A percentile compares a stretch with the other conserved stretches of the same genome.
phyloP scores from a whole-genome alignment of 2,113 vertebrate genomes.

The Chelonoidis abingdonii region DNA sequence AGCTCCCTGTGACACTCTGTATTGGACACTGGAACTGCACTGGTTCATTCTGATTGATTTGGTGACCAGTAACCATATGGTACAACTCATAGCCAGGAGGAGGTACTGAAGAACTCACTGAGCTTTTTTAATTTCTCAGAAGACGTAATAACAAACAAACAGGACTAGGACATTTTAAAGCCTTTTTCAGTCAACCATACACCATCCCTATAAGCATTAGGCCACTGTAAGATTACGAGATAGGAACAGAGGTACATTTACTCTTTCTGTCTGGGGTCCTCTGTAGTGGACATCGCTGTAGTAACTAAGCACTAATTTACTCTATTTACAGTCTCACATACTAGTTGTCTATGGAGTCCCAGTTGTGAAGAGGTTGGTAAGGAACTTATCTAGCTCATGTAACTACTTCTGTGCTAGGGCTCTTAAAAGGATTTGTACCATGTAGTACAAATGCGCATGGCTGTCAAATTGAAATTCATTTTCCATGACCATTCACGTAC shows the following conservation, averaged over 20 bases:
- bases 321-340: neutral
- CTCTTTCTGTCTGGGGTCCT: no score
- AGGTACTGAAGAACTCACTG: neutral
- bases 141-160: constrained; percentile 48
- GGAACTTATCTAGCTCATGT: neutral
- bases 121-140: constrained; percentile 14
- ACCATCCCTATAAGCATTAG: constrained; percentile 48
- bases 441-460: neutral
- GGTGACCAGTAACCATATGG: neutral
- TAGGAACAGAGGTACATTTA: constrained; percentile 3
- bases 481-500: neutral
- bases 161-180: neutral
- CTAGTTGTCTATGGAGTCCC: neutral
- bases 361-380: neutral
- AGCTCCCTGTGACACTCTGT: neutral
- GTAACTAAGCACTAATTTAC: neutral
- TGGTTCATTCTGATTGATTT: neutral
- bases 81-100: neutral
- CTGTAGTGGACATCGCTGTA: no score
- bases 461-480: neutral
- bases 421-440: neutral
- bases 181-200: neutral
- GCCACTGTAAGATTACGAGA: constrained; percentile 39
- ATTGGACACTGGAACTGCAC: neutral
- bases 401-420: accelerated